Conservation (phyloP, 92 coral and sea anemone genomes). For the Micromussa lordhowensis region DNA sequence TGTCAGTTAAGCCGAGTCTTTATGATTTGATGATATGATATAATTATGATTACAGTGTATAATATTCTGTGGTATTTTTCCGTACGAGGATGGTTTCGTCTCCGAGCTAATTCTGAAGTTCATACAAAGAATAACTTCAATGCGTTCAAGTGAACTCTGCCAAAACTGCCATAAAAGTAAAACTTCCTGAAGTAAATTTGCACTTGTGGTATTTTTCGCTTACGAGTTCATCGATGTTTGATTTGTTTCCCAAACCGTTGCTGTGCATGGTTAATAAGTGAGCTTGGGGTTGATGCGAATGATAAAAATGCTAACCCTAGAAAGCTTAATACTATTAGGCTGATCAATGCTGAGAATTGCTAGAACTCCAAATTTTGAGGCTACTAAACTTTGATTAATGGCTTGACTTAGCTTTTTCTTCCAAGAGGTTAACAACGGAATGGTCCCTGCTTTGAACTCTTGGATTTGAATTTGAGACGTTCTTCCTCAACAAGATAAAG, state of each 20-base stretch:
- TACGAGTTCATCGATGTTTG: not conserved
- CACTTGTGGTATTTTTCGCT: not conserved
- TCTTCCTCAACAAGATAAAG: not conserved
- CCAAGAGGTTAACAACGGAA: too few relatives aligned
- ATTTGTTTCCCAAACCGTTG: not conserved
- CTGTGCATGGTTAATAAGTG: not conserved
- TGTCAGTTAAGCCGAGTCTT: not conserved
- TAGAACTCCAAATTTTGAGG: not conserved
- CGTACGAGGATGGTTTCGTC: too few relatives aligned
- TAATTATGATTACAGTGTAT: not conserved
- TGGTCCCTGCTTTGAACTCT: too few relatives aligned
- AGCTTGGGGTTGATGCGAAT: too few relatives aligned
- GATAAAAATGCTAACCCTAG: too few relatives aligned
- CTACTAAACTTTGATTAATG: not conserved
- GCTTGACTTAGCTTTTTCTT: not conserved
- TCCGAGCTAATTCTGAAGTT: too few relatives aligned
- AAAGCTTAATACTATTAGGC: too few relatives aligned
- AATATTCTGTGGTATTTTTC: not conserved
- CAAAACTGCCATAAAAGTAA: not conserved
- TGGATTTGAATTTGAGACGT: not conserved
- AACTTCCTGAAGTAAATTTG: not conserved
- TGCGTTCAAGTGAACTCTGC: not conserved
- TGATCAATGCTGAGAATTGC: too few relatives aligned
- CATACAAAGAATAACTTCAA: too few relatives aligned
- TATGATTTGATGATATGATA: not conserved